Percentiles rank a stretch among this genome's conserved stretches.
Evolutionary conservation across 2,888 invertebrate species (phyloP).

Genomic region (Drosophila prostipennis): DNA sequence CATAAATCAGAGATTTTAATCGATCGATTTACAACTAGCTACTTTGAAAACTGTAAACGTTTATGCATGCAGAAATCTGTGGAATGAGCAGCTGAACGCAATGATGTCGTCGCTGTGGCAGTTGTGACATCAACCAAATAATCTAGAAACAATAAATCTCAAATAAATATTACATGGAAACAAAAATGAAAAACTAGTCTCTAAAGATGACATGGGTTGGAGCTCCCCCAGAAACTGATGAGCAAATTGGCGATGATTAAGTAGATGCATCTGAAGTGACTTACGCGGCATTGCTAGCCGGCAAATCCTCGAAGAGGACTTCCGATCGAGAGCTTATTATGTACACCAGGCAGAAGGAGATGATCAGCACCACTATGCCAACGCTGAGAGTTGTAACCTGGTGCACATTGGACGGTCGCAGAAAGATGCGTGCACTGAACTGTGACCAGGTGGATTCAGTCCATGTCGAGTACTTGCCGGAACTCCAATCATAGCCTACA

Average conservation of each 20-base stretch:
- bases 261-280: conserved; percentile 49
- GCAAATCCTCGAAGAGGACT: conserved; percentile 82
- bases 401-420: conserved; percentile 86
- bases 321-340: conserved; percentile 83
- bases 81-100: conserved; percentile 40
- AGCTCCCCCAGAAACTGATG: conserved; percentile 5
- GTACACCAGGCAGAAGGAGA: conserved; percentile 83
- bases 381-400: conserved; percentile 82
- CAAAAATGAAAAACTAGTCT: conserved; percentile 4
- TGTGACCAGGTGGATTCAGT: conserved; percentile 94
- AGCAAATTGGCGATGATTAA: conserved; percentile 3
- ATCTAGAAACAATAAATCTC: conserved; percentile 57
- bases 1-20: conserved; percentile 23
- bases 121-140: conserved; percentile 63
- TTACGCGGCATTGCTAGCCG: conserved; percentile 82
- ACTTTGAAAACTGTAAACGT: conserved; percentile 22
- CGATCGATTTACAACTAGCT: conserved; percentile 13
- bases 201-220: conserved; percentile 1
- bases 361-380: conserved; percentile 82
- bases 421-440: conserved; percentile 90
- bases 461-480: conserved; percentile 93
- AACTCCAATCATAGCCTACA: conserved; percentile 90
- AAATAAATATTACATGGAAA: conserved; percentile 39
- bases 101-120: conserved; percentile 31
- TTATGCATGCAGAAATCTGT: conserved; percentile 53